Percentiles rank a stretch among this genome's conserved stretches.
phyloP scores from a whole-genome alignment of 2,113 vertebrate genomes.

The Spermophilus dauricus region DNA sequence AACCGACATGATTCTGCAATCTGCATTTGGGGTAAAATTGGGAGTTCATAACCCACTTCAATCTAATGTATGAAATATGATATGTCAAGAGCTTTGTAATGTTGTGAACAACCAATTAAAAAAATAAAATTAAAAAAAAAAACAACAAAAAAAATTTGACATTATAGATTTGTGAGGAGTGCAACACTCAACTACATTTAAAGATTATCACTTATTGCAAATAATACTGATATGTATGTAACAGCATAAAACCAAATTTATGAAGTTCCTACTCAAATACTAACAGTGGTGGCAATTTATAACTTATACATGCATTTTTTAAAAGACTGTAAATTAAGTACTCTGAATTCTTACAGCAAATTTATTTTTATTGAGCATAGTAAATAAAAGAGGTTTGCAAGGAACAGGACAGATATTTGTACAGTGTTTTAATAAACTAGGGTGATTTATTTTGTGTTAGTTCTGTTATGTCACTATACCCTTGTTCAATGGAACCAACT shows the following conservation, averaged over 20 bases:
- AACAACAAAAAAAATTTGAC: neutral
- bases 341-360: slow-evolving; percentile 15
- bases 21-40: too few species aligned
- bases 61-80: too few species aligned
- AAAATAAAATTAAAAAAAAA: too few species aligned
- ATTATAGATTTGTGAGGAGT: neutral
- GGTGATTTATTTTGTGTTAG: neutral
- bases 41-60: too few species aligned
- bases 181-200: neutral
- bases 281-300: neutral
- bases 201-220: neutral
- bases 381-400: neutral
- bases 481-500: neutral
- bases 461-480: neutral
- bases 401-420: neutral
- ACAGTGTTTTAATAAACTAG: slow-evolving; percentile 50
- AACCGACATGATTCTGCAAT: too few species aligned
- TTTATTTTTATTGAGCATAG: neutral
- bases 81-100: too few species aligned
- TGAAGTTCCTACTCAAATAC: neutral
- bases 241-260: neutral
- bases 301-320: neutral
- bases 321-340: slow-evolving; percentile 9
- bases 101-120: too few species aligned
- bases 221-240: neutral